Percentiles rank a stretch among this genome's conserved stretches.
These are phyloP conservation scores for Pitta sordida DNA, from an alignment of 2,113 vertebrate genomes.

Conservation along the genomic window DNA sequence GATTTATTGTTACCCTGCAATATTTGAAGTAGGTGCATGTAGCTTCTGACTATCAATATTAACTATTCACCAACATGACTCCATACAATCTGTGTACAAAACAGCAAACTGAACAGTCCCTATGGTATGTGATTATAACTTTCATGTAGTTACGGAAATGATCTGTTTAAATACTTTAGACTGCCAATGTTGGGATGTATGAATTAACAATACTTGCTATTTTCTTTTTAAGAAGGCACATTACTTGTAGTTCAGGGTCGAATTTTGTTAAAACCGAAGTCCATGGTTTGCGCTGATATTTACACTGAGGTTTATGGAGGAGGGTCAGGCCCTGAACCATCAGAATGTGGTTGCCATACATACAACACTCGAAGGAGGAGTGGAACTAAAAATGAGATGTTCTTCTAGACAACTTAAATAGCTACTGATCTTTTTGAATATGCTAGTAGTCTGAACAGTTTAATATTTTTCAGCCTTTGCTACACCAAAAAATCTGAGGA, in stretches of 20 bases:
- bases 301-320: background rate
- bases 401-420: background rate
- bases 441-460: background rate
- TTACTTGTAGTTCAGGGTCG: background rate
- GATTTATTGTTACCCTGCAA: background rate
- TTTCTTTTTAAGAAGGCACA: background rate
- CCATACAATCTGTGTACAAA: background rate
- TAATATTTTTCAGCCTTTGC: background rate
- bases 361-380: rapidly evolving
- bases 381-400: background rate
- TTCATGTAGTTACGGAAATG: background rate
- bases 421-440: background rate
- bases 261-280: background rate
- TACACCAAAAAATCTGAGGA: background rate
- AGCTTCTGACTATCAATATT: background rate
- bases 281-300: background rate
- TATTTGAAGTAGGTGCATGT: background rate
- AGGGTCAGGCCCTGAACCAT: background rate
- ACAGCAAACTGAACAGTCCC: background rate
- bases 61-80: background rate
- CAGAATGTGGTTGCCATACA: background rate
- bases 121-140: background rate
- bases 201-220: background rate
- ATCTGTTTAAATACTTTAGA: background rate
- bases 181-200: background rate